phyloP scores from a whole-genome alignment of 2,888 invertebrate genomes.

The Disparrhopalites patrizii region DNA sequence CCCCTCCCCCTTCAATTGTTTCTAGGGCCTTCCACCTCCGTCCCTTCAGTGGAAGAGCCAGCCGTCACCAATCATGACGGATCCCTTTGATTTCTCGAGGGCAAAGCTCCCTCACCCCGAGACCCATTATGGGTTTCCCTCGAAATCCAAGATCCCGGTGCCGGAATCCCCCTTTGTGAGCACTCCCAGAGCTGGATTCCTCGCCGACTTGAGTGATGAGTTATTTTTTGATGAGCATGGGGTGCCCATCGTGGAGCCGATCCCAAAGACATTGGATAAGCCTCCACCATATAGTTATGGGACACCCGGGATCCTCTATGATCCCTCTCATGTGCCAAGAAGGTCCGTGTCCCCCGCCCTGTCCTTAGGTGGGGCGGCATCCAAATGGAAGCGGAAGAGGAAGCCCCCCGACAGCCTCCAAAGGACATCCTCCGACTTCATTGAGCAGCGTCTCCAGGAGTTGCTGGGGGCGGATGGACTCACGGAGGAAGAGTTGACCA shows the following conservation, averaged over 20 bases:
- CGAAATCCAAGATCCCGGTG: constrained; percentile 48
- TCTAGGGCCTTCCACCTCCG: neutral
- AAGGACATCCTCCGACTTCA: constrained; percentile 32
- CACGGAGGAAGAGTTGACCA: constrained; percentile 18
- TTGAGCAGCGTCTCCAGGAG: constrained; percentile 42
- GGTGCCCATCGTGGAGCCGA: constrained; percentile 32
- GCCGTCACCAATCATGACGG: constrained; percentile 21
- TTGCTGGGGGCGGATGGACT: constrained; percentile 32
- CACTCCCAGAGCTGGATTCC: constrained; percentile 34
- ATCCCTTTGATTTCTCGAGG: constrained; percentile 28
- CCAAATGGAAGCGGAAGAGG: constrained; percentile 17
- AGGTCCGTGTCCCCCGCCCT: constrained; percentile 24
- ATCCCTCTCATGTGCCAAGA: constrained; percentile 14
- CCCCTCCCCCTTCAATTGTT: neutral
- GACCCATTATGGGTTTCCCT: constrained; percentile 23
- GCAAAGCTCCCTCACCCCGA: constrained; percentile 17
- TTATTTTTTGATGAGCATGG: constrained; percentile 45
- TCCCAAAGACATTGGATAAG: constrained; percentile 31
- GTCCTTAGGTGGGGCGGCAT: neutral
- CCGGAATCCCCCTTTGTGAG: constrained; percentile 45
- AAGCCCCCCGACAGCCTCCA: constrained; percentile 15
- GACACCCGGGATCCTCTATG: constrained; percentile 39
- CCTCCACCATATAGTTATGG: constrained; percentile 45
- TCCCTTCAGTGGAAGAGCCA: too few relatives aligned
- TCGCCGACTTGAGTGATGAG: constrained; percentile 46